These are phyloP conservation scores for Parnassius smintheus DNA, from an alignment of 2,888 invertebrate species.

Conservation along the genomic window DNA sequence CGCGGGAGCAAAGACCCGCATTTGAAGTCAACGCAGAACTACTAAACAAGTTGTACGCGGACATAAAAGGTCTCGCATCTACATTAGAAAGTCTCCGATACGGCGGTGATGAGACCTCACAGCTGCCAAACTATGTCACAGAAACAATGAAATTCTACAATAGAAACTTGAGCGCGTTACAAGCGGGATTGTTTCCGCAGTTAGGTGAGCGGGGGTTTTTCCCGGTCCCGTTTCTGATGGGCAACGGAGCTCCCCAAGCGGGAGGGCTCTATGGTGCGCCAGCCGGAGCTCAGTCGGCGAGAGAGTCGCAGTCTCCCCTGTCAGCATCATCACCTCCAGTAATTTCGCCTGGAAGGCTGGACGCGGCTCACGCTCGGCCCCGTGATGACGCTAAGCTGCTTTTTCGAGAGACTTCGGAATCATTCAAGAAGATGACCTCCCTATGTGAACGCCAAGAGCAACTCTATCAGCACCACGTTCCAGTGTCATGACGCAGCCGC, in stretches of 20 bases:
- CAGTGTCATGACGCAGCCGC: slow-evolving; percentile 76
- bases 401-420: slow-evolving; percentile 78
- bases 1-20: slow-evolving; percentile 77
- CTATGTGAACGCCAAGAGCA: slow-evolving; percentile 78
- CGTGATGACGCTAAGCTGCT: slow-evolving; percentile 74
- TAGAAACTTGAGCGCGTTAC: slow-evolving; percentile 66
- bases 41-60: slow-evolving; percentile 90
- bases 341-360: slow-evolving; percentile 69
- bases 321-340: slow-evolving; percentile 76
- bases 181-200: slow-evolving; percentile 70
- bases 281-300: slow-evolving; percentile 63
- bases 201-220: slow-evolving; percentile 69
- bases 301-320: slow-evolving; percentile 72
- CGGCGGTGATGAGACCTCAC: slow-evolving; percentile 67
- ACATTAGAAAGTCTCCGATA: slow-evolving; percentile 84
- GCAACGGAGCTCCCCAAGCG: slow-evolving; percentile 58
- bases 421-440: slow-evolving; percentile 78
- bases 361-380: slow-evolving; percentile 69
- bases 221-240: slow-evolving; percentile 70
- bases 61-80: slow-evolving; percentile 83
- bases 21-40: slow-evolving; percentile 90
- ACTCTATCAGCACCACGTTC: slow-evolving; percentile 78
- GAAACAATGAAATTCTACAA: slow-evolving; percentile 79
- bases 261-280: slow-evolving; percentile 65
- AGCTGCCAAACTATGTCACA: slow-evolving; percentile 69